These are phyloP conservation scores for Netelia virgata DNA, from an alignment of 2,888 invertebrate genomes.

Conservation along the genomic window DNA sequence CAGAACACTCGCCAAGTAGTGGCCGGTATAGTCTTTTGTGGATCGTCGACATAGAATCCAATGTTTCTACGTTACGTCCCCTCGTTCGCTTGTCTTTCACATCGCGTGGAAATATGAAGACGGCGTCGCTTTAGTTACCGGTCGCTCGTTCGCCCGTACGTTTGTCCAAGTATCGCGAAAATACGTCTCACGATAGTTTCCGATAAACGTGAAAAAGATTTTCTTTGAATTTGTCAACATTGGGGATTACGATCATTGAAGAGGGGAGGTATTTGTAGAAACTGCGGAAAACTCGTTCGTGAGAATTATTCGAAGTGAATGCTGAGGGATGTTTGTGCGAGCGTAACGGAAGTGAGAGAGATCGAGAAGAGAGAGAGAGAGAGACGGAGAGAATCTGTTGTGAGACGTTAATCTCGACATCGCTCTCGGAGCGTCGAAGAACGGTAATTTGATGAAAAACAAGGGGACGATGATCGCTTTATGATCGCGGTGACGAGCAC, in stretches of 20 bases:
- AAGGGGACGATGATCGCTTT: slow-evolving; percentile 43
- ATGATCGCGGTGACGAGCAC: slow-evolving; percentile 31
- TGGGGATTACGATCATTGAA: background rate
- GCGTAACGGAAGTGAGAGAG: slow-evolving; percentile 43
- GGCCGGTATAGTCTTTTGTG: slow-evolving; percentile 51
- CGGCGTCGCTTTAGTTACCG: slow-evolving; percentile 81
- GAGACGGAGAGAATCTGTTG: background rate
- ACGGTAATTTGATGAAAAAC: slow-evolving; percentile 54
- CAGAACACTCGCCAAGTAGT: slow-evolving; percentile 63
- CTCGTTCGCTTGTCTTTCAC: slow-evolving; percentile 70
- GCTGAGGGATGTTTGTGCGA: slow-evolving; percentile 43
- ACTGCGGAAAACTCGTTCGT: background rate
- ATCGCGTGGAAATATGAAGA: slow-evolving; percentile 79
- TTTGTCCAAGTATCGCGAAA: slow-evolving; percentile 56
- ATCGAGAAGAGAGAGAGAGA: slow-evolving; percentile 22
- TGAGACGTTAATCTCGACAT: slow-evolving; percentile 34
- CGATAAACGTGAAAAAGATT: background rate
- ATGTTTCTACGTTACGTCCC: slow-evolving; percentile 55
- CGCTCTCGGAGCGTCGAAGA: slow-evolving; percentile 32
- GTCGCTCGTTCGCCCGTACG: slow-evolving; percentile 80
- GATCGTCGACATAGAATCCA: slow-evolving; percentile 55
- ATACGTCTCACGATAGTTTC: slow-evolving; percentile 1
- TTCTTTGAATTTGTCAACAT: background rate
- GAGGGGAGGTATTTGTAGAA: background rate
- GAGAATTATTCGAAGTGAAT: slow-evolving; percentile 16